phyloP scores from a whole-genome alignment of 2,888 invertebrate species.

The Hyposoter didymator region DNA sequence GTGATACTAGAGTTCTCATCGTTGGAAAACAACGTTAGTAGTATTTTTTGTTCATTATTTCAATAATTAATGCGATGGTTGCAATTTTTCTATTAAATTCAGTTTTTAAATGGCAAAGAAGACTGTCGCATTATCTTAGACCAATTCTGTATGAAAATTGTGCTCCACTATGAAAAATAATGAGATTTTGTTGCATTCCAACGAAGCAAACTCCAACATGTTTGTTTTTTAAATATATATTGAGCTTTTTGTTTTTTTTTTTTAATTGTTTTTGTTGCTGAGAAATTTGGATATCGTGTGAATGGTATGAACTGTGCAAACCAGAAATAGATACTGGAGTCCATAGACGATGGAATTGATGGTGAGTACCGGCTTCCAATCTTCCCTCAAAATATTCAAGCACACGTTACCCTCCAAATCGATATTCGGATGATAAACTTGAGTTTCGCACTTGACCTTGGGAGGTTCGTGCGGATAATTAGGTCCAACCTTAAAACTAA shows the following conservation, averaged over 20 bases:
- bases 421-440: slow-evolving; percentile 99
- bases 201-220: too few relatives aligned
- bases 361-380: slow-evolving; percentile 99
- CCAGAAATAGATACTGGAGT: slow-evolving; percentile 98
- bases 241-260: not conserved
- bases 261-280: not conserved
- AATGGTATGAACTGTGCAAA: slow-evolving; percentile 82
- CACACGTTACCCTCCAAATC: slow-evolving; percentile 99
- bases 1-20: too few relatives aligned
- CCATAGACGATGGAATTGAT: slow-evolving; percentile 99
- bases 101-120: too few relatives aligned
- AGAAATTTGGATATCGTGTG: not conserved
- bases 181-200: too few relatives aligned
- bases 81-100: too few relatives aligned
- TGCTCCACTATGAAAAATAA: too few relatives aligned
- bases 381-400: slow-evolving; percentile 98
- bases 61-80: too few relatives aligned
- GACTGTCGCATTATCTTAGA: too few relatives aligned
- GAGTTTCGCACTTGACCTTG: slow-evolving; percentile 99
- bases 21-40: too few relatives aligned
- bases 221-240: not conserved
- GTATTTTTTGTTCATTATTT: too few relatives aligned
- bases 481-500: slow-evolving; percentile 98
- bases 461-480: slow-evolving; percentile 99
- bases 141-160: too few relatives aligned